Evolutionary conservation across 2,888 invertebrate species (phyloP), one percentile per base, ranked within the genome.

Genomic region (Parasteatoda lunata): DNA sequence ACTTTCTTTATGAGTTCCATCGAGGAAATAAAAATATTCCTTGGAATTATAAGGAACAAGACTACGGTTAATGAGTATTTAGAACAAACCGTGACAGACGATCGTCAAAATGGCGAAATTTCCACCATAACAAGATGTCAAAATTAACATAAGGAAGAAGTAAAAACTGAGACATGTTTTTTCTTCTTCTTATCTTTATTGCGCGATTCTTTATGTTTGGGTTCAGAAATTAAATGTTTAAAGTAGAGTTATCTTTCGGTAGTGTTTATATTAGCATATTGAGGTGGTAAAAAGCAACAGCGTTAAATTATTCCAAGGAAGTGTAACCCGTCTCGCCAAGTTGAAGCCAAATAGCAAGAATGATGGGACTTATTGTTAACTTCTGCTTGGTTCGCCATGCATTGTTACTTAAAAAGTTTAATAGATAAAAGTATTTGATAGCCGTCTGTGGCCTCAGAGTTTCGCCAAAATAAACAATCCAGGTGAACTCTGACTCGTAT

Each of bases 391-490:
- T 7, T 59, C 59, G n/a, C 59, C 59, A 59, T 59, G 11, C n/a
- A 59, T 59, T 59, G 59, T 59, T 59, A n/a, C 11, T 59, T 9
- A 30, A 30, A 13, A 13, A 8, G 59, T 9, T 59, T 59, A 59
- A 59, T 59, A 59, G 59, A 59, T 59, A 59, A 59, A 59, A 59
- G 59, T 59, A n/a, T 59, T 59, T 59, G 59, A 13, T 59, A 59
- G 9, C n/a, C 59, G n/a, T 59, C 59, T 59, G 59, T 13, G 30
- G 59, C 59, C n/a, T 59, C n/a, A 59, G 59, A 9, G 59, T n/a
- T 59, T 13, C 59, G 59, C n/a, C 59, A 8, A 9, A 59, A n/a
- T 59, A 59, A 59, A 59, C 59, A 59, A 59, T 59, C n/a, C 9
- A 3, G 59, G 11, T 59, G 59, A 59, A 9, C 59, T 59, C 59